Conservation (phyloP, 2,888 invertebrate species). For the Apodemia zela region DNA sequence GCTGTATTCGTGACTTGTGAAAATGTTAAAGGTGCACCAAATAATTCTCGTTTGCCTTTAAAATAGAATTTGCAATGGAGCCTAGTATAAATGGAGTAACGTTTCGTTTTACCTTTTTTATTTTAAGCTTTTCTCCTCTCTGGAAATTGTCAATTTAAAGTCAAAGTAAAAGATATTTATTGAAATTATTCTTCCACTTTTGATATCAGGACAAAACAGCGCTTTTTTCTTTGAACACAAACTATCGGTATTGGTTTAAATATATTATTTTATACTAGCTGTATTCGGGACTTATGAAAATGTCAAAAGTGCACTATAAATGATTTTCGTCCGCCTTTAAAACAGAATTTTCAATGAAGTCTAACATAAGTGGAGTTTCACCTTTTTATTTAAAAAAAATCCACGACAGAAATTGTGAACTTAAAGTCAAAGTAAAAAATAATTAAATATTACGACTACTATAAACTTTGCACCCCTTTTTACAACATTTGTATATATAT, state of each 20-base stretch:
- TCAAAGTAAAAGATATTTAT: too few species aligned
- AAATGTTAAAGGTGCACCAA: slow-evolving; percentile 5
- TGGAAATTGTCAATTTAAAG: too few species aligned
- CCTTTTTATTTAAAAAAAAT: too few species aligned
- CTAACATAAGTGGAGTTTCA: background rate
- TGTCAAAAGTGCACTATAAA: background rate
- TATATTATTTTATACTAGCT: background rate
- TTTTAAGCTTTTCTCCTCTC: too few species aligned
- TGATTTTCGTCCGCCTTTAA: background rate
- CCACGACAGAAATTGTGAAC: too few species aligned
- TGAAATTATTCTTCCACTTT: too few species aligned
- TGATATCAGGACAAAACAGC: background rate
- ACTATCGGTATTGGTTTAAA: slow-evolving; percentile 2
- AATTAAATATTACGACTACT: too few species aligned
- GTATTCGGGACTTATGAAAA: background rate
- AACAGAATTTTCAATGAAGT: background rate
- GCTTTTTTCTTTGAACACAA: slow-evolving; percentile 3
- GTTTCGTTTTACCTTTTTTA: background rate
- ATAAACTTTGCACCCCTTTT: too few species aligned
- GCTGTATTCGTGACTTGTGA: background rate
- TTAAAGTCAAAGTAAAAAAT: too few species aligned
- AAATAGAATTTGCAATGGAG: slow-evolving; percentile 1
- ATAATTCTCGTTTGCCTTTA: background rate
- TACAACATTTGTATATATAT: too few species aligned
- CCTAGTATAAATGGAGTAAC: background rate